These are phyloP conservation scores for Okamejei kenojei DNA, from an alignment of 2,797 vertebrate genomes.

Conservation along the genomic window DNA sequence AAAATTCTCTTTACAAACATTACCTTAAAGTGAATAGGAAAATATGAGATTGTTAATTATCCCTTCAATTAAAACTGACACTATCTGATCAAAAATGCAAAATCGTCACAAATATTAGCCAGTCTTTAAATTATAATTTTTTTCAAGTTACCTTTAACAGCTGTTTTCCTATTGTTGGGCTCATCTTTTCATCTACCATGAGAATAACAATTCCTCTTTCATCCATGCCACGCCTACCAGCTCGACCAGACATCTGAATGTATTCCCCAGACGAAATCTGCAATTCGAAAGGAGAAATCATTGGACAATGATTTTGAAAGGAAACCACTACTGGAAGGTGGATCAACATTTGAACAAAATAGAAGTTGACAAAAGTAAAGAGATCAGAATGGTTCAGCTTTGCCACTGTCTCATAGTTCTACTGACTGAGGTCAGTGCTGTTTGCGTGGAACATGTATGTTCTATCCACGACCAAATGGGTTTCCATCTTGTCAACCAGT, in stretches of 20 bases:
- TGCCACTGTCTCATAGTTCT: no score
- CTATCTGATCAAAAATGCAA: not conserved
- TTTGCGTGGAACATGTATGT: no score
- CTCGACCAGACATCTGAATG: constrained; percentile 98
- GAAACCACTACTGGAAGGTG: not conserved
- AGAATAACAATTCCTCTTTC: constrained; percentile 96
- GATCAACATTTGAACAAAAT: constrained; percentile 7
- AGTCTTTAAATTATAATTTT: no score
- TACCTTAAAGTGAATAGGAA: not conserved
- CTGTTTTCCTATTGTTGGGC: constrained; percentile 87
- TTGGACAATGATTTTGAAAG: not conserved
- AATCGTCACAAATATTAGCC: not conserved
- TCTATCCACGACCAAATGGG: no score
- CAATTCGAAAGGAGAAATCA: constrained; percentile 40
- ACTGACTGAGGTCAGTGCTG: no score
- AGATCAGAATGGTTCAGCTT: not conserved
- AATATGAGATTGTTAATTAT: not conserved
- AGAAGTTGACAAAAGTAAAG: not conserved
- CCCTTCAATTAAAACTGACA: not conserved
- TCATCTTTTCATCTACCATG: constrained; percentile 98
- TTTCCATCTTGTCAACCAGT: no score
- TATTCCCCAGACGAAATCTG: constrained; percentile 97
- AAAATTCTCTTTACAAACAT: not conserved
- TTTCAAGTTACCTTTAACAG: constrained; percentile 78
- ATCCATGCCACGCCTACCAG: constrained; percentile 94